phyloP scores from a whole-genome alignment of 2,113 vertebrate species.

The Candoia aspera region DNA sequence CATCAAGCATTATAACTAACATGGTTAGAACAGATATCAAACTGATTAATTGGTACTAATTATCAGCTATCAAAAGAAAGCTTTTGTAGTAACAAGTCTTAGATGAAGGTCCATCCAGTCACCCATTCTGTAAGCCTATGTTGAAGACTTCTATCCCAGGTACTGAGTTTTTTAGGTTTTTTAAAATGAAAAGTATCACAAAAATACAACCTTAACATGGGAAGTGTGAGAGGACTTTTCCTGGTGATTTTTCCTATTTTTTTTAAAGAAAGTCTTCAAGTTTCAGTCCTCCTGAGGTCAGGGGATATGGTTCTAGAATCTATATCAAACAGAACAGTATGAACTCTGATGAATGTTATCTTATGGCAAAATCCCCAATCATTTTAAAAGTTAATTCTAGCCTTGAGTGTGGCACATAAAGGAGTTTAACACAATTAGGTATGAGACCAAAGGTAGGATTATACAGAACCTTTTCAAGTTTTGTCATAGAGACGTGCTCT shows the following conservation, averaged over 20 bases:
- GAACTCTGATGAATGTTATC: neutral
- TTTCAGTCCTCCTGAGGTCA: neutral
- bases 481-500: too few species aligned
- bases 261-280: too few species aligned
- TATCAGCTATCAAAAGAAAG: neutral
- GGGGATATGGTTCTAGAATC: neutral
- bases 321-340: neutral
- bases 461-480: neutral
- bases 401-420: neutral
- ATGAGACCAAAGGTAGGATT: neutral
- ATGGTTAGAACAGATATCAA: accelerated
- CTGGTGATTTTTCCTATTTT: too few species aligned
- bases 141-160: neutral
- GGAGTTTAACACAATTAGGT: neutral
- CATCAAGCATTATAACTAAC: constrained; percentile 29
- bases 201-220: neutral
- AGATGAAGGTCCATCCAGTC: neutral
- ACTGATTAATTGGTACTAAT: neutral
- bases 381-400: neutral
- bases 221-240: too few species aligned
- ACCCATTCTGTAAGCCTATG: constrained; percentile 11
- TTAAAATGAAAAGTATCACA: neutral
- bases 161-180: neutral
- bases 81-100: neutral
- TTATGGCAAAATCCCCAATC: neutral